Evolutionary conservation across 2,797 vertebrate species (phyloP), one percentile per base, ranked within the genome.

Genomic region (Micrastur ruficollis): DNA sequence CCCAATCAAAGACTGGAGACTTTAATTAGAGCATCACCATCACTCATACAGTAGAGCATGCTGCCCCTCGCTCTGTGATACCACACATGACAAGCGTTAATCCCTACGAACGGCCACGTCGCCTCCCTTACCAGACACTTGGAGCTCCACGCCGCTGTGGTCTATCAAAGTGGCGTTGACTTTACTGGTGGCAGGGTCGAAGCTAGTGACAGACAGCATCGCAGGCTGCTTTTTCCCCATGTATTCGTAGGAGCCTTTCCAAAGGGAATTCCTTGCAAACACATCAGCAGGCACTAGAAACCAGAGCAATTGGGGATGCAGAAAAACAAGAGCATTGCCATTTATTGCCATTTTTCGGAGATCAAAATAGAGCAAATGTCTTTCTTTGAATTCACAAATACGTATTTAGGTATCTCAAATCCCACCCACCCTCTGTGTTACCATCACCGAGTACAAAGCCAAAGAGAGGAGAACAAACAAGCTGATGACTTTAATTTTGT

Each of bases 211-310:
- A 86, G 98, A 99, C 52, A 99, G 98, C 99, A 99, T 99, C 29
- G 99, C 99, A 0, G 99, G 99, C 98, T 99, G 99, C 98, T 99
- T 99, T 96, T 99, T 99, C 52, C 99, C 99, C 95, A 99, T 96
- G 98, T 99, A 99, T 95, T 99, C 99, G 4, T 99, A 99, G 53
- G 99, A 99, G 67, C 99, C 99, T 96, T 99, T 99, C 99, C 99
- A 99, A 16, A 99, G 98, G 86, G 99, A 99, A 90, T 99, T 99
- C 97, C 99, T 99, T 9, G 99, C 98, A 89, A 99, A 99, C n/a
- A 99, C 99, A 20, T 99, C 99, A 19, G 98, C 98, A 23, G 99
- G 99, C 91, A 99, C 99, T 99, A 86, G 38, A 81, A 55, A 59
- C 49, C 34, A 32, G 20, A 76, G 81, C 29, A 17, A 2, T 2